Evolutionary conservation across 2,113 vertebrate species (phyloP), one percentile per base, ranked within the genome.

Genomic region (Meles meles): DNA sequence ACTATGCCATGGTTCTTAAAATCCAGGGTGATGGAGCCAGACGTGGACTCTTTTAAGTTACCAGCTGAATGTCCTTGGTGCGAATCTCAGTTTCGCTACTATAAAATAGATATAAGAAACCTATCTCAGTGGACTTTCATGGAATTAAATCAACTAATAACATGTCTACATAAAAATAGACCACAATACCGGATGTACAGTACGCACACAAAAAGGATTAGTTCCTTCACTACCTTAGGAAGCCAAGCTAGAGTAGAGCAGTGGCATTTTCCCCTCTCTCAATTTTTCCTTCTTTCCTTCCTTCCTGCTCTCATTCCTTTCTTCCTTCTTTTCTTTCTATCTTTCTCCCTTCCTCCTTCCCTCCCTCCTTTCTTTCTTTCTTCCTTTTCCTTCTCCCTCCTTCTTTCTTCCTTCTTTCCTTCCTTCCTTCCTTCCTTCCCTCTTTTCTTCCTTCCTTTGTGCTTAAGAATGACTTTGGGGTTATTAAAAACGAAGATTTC

Each of bases 31-130:
- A 84, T 31, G 14, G 52, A 83, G 52, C 57, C n/a, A 83, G 34
- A 80, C 8, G 25, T 65, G 71, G 34, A 72, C 21, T 74, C 42
- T 87, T 89, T 89, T 52, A 21, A 86, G 31, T 61, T 49, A 80
- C n/a, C 21, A 93, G 49, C 42, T 69, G 4, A 86, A 49, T 76
- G 37, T 61, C 18, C 25, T 55, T 69, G 80, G 59, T 7, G 79
- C 44, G 71, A 84, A 57, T 31, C 25, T 88, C 42, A 94, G 34
- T 80, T 79, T 90, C 76, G 93, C 52, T 84, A 49, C 63, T 89
- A 23, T 81, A 77, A 90, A 93, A 81, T 71, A 20, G 25, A 39
- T 7, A 67, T 49, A 81, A 61, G 34, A 84, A 52, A 63, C 42
- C 55, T 80, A 61, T 31, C 14, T 79, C 17, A 79, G 23, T 49